Evolutionary conservation across 30 jellyfish, hydroid and myxozoan genomes (phyloP), one percentile per base, ranked within the genome.

Genomic region (Pelagia noctiluca): DNA sequence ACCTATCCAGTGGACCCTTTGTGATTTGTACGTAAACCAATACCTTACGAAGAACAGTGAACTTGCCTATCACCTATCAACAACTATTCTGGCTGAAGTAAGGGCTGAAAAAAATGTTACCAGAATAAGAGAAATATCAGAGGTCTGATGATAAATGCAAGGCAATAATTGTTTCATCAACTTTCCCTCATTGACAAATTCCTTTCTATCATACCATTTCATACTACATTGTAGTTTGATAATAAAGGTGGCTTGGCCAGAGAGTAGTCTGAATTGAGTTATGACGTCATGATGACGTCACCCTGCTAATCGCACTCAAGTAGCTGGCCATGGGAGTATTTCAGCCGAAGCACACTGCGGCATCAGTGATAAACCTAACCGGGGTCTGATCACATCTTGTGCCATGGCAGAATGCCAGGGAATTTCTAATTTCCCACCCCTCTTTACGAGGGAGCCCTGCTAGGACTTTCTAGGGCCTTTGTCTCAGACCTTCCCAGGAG

Each of bases 401-500:
- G 89, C 96, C 80, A 36, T 63, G 0, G 81, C 80, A 42, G 30
- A 37, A 31, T 73, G 46, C 92, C 92, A 82, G 92, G 92, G 69
- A 72, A 2, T 86, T 86, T 86, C 96, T 86, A 76, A 52, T 86
- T 78, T 22, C 88, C 89, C 96, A 86, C 96, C 85, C 88, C 89
- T 50, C 85, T 1, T 75, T 86, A 86, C 65, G 62, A 52, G 82
- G 76, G 86, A 67, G 78, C 83, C 96, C 96, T 86, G 89, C 96
- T 86, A 74, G 96, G n/a, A 70, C 86, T 37, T 86, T 71, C 72
- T 2, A 29, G 31, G 84, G 60, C 96, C 96, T 75, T 76, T 67
- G 90, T 86, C 96, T 86, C 96, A 86, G 96, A 86, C 96, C 96
- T 86, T 86, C 96, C 96, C 96, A 76, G 96, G 96, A 86, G 96